Conservation (phyloP, 2,888 invertebrate species). For the Drosophila diplacantha region DNA sequence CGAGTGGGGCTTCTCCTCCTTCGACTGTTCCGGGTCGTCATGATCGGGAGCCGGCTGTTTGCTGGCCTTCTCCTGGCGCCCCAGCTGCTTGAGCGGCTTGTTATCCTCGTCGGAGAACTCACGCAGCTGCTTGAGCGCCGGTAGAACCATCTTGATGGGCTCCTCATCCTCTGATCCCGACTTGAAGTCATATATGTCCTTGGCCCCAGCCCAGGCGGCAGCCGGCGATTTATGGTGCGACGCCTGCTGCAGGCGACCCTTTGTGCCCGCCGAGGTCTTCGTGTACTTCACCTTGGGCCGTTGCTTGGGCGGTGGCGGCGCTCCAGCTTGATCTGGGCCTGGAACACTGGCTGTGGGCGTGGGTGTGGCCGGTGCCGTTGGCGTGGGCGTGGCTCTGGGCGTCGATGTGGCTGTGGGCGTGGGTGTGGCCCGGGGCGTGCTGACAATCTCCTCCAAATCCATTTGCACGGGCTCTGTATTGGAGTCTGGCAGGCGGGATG, state of each 20-base stretch:
- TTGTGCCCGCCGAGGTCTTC: conserved; percentile 54
- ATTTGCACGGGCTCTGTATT: conserved; percentile 73
- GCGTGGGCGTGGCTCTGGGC: conserved; percentile 19
- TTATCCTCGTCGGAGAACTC: conserved; percentile 76
- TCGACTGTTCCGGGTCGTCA: background rate
- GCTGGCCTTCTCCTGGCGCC: conserved; percentile 27
- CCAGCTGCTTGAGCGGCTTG: conserved; percentile 63
- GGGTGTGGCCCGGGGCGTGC: conserved; percentile 29
- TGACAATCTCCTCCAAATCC: conserved; percentile 68
- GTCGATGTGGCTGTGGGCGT: conserved; percentile 26
- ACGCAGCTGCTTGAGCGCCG: conserved; percentile 73
- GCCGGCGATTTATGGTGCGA: conserved; percentile 20
- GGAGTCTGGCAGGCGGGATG: conserved; percentile 53
- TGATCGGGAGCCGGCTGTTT: background rate
- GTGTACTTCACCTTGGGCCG: conserved; percentile 61
- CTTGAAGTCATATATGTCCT: conserved; percentile 77
- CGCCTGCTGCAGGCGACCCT: conserved; percentile 49
- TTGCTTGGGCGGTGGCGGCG: conserved; percentile 37
- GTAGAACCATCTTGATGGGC: conserved; percentile 77
- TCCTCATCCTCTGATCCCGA: conserved; percentile 77
- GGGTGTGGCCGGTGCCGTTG: conserved; percentile 21
- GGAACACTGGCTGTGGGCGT: conserved; percentile 19
- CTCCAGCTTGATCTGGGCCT: background rate
- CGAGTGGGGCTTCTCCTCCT: background rate
- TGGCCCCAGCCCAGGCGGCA: conserved; percentile 40